Conservation (phyloP, 1,140 invertebrate species). For the Calycopis cecrops region DNA sequence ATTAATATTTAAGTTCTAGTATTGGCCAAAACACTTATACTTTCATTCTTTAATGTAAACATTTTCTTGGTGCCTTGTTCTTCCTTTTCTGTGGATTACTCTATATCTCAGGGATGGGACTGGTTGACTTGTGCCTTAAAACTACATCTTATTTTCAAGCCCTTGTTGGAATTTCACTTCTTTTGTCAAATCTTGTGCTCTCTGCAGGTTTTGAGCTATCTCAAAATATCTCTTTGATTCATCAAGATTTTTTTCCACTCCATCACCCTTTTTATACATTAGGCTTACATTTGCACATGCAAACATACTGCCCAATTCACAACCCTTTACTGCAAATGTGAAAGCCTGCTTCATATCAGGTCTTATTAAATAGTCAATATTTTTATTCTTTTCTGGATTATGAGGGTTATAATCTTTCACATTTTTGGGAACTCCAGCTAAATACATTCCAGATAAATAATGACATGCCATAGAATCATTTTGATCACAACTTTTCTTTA, state of each 20-base stretch:
- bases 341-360: conserved; percentile 87
- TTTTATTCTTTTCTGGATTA: conserved; percentile 56
- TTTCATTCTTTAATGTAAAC: too few species aligned
- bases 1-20: too few species aligned
- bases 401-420: conserved; percentile 52
- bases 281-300: conserved; percentile 91
- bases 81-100: too few species aligned
- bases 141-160: conserved; percentile 36
- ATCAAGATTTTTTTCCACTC: conserved; percentile 82
- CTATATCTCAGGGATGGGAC: too few species aligned
- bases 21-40: too few species aligned
- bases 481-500: conserved; percentile 83
- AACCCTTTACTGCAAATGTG: conserved; percentile 83
- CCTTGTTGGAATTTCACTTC: conserved; percentile 82
- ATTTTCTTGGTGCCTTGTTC: too few species aligned
- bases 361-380: conserved; percentile 75
- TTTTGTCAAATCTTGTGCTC: conserved; percentile 77
- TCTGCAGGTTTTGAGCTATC: conserved; percentile 81
- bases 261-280: conserved; percentile 86
- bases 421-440: conserved; percentile 80
- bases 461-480: conserved; percentile 87
- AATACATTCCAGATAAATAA: conserved; percentile 85
- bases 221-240: conserved; percentile 84
- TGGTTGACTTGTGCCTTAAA: too few species aligned
- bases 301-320: conserved; percentile 87